Base-by-base conservation (phyloP, 35 echinoderm and acorn worm genomes). In the Nesometra sesokonis region DNA sequence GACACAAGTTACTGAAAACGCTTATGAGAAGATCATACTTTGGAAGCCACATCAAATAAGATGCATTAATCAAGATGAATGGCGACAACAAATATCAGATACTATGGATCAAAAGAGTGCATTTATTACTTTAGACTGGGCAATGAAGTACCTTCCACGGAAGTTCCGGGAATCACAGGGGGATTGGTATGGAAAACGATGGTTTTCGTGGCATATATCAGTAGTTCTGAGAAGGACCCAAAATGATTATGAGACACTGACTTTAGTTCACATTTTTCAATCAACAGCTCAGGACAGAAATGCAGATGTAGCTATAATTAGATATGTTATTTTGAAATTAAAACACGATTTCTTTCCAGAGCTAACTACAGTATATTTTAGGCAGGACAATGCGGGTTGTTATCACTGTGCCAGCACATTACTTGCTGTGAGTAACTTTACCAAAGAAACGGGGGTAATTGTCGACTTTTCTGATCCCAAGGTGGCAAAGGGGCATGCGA, bases 161-260 rank as follows among this genome's bases (percentile, higher is more conserved):
- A 86, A 86, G 32, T 86, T 32, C 30, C 29, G 47, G 32, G 84
- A 76, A 33, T 86, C 84, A 35, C 38, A 77, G 46, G 46, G 46
- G 77, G 36, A 86, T 4, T 86, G 47, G 47, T 86, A 32, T 86
- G 84, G 17, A 1, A 86, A 86, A 33, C 38, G 84, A 32, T 43
- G 84, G 33, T 0, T 86, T 76, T 86, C 84, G 1, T 86, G 84
- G 84, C 84, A 86, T 33, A 86, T 86, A 0, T 46, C 84, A 38
- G 84, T 46, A 31, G 84, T 57, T 17, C 29, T 86, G 32, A 7
- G 84, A 27, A 47, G 17, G 31, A 38, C 31, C 77, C 30, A 29
- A 21, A 7, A 67, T 11, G 78, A 79, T 11, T 32, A 30, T 8
- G 9, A 79, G 29, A 79, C 78, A 11, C 8, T 79, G 29, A 79